A percentile compares a stretch with the other conserved stretches of the same genome.
These are phyloP conservation scores for Ranitomeya variabilis DNA, from an alignment of 2,113 vertebrate genomes.

Conservation along the genomic window DNA sequence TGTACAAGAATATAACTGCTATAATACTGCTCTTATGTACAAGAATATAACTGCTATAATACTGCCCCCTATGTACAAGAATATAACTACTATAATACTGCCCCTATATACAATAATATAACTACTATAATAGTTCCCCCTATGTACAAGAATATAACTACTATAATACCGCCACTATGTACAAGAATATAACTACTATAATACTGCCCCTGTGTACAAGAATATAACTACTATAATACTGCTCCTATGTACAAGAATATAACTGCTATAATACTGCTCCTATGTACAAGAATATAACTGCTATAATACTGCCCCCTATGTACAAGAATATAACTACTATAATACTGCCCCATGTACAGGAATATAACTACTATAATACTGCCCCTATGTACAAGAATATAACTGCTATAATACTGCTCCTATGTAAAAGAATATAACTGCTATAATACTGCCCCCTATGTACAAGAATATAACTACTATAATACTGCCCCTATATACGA, in stretches of 20 bases:
- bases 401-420: neutral
- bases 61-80: neutral
- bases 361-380: conserved; percentile 16
- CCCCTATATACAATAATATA: neutral
- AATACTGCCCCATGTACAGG: neutral
- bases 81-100: conserved; percentile 10
- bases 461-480: neutral
- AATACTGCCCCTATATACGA: neutral
- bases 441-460: neutral
- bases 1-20: neutral
- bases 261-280: neutral
- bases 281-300: neutral
- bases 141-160: neutral
- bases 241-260: neutral
- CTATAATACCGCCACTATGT: neutral
- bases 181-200: conserved; percentile 4
- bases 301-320: neutral
- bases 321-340: neutral
- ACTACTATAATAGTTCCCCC: neutral
- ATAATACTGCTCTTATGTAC: too few relatives aligned
- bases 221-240: conserved; percentile 2
- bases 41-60: neutral
- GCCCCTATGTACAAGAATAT: neutral
- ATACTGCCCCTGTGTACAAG: neutral
- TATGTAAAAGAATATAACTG: neutral